phyloP scores from a whole-genome alignment of 2,113 vertebrate genomes.

The Psittacus erithacus region DNA sequence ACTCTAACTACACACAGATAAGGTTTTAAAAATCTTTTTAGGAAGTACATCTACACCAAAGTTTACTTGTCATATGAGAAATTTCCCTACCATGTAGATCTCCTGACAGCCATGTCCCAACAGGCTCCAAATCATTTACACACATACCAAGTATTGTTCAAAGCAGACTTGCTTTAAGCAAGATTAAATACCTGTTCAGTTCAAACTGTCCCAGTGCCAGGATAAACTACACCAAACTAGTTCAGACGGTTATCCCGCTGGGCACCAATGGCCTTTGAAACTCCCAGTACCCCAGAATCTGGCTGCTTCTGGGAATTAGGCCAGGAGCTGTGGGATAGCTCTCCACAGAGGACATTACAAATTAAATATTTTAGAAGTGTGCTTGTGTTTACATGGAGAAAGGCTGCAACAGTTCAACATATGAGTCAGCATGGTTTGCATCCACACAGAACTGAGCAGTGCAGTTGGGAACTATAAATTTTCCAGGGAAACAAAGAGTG shows the following conservation, averaged over 20 bases:
- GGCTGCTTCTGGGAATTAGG: conserved; percentile 60
- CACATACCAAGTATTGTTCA: conserved; percentile 57
- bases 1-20: not conserved
- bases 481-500: not conserved
- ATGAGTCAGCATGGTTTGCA: conserved; percentile 56
- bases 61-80: conserved; percentile 19
- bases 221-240: conserved; percentile 48
- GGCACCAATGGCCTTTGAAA: conserved; percentile 50
- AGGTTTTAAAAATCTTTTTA: not conserved
- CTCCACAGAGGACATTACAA: conserved; percentile 42
- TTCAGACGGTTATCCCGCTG: conserved; percentile 23
- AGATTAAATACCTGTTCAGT: conserved; percentile 69
- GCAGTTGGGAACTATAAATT: conserved; percentile 18
- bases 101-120: conserved; percentile 52
- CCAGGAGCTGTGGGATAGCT: conserved; percentile 59
- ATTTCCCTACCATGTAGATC: conserved; percentile 18
- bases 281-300: conserved; percentile 55
- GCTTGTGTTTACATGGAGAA: conserved; percentile 50
- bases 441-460: not conserved
- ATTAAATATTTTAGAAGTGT: conserved; percentile 61
- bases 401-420: conserved; percentile 22
- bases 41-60: not conserved
- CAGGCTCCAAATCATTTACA: conserved; percentile 21
- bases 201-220: conserved; percentile 63
- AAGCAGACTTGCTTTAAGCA: conserved; percentile 61